Evolutionary conservation across 1,140 invertebrate species (phyloP), one percentile per base, ranked within the genome.

Genomic region (Sitodiplosis mosellana): DNA sequence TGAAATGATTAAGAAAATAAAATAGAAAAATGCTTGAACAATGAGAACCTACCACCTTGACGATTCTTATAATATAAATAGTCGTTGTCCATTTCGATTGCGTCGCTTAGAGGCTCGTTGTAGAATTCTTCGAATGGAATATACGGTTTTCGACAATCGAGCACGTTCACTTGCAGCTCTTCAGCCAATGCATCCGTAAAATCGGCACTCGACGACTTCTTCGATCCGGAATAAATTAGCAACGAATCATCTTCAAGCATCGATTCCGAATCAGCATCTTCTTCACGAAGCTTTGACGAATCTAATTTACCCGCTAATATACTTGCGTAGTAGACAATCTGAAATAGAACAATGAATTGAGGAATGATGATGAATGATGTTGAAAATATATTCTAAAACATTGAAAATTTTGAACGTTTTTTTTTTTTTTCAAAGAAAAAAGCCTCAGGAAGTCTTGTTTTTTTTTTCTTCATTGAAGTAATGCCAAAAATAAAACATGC

Each of bases 31-130:
- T 34, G 33, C 7, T 34, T 14, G 6, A 18, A 40, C 14, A 4
- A 12, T 40, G 14, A 27, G 15, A 18, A 43, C 41, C 2, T 21
- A 43, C 41, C 41, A 18, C 17, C 11, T 43, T 19, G 17, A 18
- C 41, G 41, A 43, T 58, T 80, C 64, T 86, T 86, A 59, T 87
- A 92, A 60, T 87, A 84, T 7, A 85, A 80, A 69, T 89, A 92
- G 66, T 94, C 90, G 59, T 82, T 80, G 62, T 92, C 86, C 80
- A 93, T 89, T 65, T 92, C 87, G 46, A 94, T 80, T 46, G 78
- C 77, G 62, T 94, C 89, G 64, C 88, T 92, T 2, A 94, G 67
- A 2, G 84, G 80, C 63, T 94, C 90, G 59, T 95, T 94, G 60
- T 93, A 89, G 67, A 94, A 95, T 53, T 93, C 88, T 42, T 80